A percentile compares a stretch with the other conserved stretches of the same genome.
Conservation (phyloP, 2,888 invertebrate species). For the Cylindroiulus punctatus region DNA sequence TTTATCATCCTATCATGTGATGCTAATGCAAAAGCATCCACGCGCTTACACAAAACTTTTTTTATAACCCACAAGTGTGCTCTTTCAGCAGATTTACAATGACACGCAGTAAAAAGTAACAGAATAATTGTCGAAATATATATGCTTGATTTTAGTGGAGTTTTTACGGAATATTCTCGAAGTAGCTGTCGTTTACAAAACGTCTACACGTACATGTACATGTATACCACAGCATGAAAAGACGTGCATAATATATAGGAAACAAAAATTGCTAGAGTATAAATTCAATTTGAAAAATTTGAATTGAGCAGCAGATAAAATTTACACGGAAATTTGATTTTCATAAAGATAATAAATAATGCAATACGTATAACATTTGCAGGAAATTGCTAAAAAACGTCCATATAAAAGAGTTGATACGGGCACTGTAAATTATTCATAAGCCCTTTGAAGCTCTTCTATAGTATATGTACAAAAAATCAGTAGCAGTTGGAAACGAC, state of each 20-base stretch:
- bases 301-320: background rate
- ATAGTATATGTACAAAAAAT: too few relatives aligned
- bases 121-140: background rate
- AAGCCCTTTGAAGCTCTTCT: background rate
- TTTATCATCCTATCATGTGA: background rate
- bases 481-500: too few relatives aligned
- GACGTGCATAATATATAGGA: too few relatives aligned
- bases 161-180: background rate
- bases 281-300: background rate
- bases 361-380: background rate
- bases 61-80: slow-evolving; percentile 5
- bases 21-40: background rate
- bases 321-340: background rate
- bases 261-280: background rate
- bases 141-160: background rate
- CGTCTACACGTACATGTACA: too few relatives aligned
- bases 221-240: too few relatives aligned
- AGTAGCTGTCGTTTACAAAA: background rate
- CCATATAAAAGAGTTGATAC: background rate
- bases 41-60: background rate
- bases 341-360: background rate
- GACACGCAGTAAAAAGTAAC: background rate
- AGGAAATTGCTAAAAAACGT: background rate
- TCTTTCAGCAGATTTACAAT: background rate
- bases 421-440: background rate